These are phyloP conservation scores for Drosophila lowei DNA, from an alignment of 1,140 invertebrate genomes.

Conservation along the genomic window DNA sequence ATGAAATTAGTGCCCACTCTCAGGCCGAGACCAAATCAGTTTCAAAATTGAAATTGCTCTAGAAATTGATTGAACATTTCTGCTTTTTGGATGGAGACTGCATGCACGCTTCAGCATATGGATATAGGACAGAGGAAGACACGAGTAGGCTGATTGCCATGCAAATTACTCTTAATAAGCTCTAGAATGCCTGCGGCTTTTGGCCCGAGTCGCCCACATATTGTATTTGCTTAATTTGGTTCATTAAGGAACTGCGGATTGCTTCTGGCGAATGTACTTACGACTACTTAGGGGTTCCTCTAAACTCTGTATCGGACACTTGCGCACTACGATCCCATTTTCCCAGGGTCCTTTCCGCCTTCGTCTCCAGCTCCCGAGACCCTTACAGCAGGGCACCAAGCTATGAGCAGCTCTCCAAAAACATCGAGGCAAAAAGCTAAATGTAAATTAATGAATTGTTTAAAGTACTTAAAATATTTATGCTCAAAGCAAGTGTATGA, in stretches of 20 bases:
- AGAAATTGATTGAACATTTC: slow-evolving; percentile 2
- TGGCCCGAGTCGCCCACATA: no score
- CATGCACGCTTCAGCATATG: neutral
- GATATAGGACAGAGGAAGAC: no score
- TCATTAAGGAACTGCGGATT: no score
- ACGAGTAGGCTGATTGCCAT: no score
- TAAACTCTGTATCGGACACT: neutral
- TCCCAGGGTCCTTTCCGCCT: slow-evolving; percentile 2
- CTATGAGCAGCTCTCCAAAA: slow-evolving; percentile 42
- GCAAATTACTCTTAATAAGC: no score
- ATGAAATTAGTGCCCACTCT: slow-evolving; percentile 37
- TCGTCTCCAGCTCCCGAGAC: slow-evolving; percentile 21
- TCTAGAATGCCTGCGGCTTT: no score
- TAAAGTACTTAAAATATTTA: slow-evolving; percentile 75
- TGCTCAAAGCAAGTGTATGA: slow-evolving; percentile 63
- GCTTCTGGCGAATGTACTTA: no score
- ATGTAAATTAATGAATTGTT: slow-evolving; percentile 81
- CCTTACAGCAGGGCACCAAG: slow-evolving; percentile 16
- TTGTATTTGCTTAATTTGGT: no score
- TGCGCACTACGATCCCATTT: neutral
- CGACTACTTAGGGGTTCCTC: neutral
- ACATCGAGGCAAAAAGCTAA: slow-evolving; percentile 39
- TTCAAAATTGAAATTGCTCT: slow-evolving; percentile 6
- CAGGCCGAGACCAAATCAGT: neutral
- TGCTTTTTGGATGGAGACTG: neutral